These are phyloP conservation scores for Tryphoninae sp. DNA, from an alignment of 2,888 invertebrate genomes.

Conservation along the genomic window DNA sequence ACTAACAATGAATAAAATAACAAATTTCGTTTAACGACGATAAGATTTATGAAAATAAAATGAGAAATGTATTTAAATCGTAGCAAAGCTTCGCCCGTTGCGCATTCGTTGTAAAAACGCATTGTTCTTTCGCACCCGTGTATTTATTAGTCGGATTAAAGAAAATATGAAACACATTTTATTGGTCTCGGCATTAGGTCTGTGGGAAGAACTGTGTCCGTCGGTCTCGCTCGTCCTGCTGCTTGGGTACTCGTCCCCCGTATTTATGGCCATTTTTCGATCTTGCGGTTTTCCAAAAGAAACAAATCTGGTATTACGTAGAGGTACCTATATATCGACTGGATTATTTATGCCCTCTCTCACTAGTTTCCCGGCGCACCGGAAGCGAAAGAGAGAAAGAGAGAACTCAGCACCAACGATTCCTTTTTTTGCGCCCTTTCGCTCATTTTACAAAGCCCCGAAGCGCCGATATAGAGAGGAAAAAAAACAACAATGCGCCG, in stretches of 20 bases:
- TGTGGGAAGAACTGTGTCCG: neutral
- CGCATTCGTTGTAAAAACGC: neutral
- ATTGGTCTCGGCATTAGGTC: slow-evolving; percentile 19
- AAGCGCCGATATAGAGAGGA: slow-evolving; percentile 14
- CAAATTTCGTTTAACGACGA: no score
- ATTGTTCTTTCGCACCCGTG: neutral
- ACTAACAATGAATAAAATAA: no score
- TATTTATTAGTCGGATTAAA: neutral
- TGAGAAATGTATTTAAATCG: no score
- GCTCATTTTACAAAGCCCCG: slow-evolving; percentile 47
- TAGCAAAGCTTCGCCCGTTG: no score
- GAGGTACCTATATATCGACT: slow-evolving; percentile 38
- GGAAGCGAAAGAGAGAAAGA: neutral
- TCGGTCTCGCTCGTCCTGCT: neutral
- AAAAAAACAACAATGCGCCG: slow-evolving; percentile 42
- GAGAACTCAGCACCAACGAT: slow-evolving; percentile 22
- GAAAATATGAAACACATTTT: slow-evolving; percentile 39
- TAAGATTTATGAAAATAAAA: no score
- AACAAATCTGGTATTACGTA: slow-evolving; percentile 62
- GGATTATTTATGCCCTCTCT: slow-evolving; percentile 58
- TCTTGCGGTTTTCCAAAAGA: slow-evolving; percentile 64
- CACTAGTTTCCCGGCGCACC: slow-evolving; percentile 12
- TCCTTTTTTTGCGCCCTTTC: slow-evolving; percentile 45
- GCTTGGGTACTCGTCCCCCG: neutral
- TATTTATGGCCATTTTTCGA: slow-evolving; percentile 60